Evolutionary conservation across 2,888 invertebrate genomes (phyloP), one percentile per base, ranked within the genome.

Genomic region (Caenorhabditis sp.): DNA sequence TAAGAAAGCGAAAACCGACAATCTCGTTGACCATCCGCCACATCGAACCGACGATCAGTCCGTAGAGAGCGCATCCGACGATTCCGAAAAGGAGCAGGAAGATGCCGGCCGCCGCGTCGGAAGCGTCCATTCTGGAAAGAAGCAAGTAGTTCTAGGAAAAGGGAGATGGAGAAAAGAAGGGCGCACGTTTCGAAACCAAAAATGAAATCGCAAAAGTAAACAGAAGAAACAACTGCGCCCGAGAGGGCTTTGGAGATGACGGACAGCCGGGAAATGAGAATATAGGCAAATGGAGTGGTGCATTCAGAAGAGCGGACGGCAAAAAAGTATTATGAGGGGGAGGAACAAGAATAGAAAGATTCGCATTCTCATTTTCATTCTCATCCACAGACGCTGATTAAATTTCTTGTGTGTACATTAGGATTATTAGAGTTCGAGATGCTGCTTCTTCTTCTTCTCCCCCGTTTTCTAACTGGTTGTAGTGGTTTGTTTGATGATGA

Each of bases 1-100:
- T 81, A 35, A 85, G 76, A 35, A 85, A 85, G 13, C 85, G 78
- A 56, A 85, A 84, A 24, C 85, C 85, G 17, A 85, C 85, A 39
- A 85, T 85, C 45, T 85, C 85, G 24, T 72, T 63, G 17, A 79
- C 74, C 84, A 85, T 82, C 59, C 79, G 66, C 66, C 76, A 71
- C 85, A 85, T 85, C 11, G 82, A 78, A 15, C 63, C 43, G 15
- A 79, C 78, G 26, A 84, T 83, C 6, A 84, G 61, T 8, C 75
- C 66, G 63, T 85, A 83, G 22, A 85, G 63, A 11, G 72, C 72
- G 48, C 84, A 80, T 48, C 85, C 85, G 45, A 77, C 37, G 46
- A 81, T 59, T 20, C 85, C 85, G 65, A 83, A 81, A 1, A 83
- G 41, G 7, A 85, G 62, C 0, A 85, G 78, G 43, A 85, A 79